phyloP scores from a whole-genome alignment of 1,140 invertebrate species.

The Bombus turneri region DNA sequence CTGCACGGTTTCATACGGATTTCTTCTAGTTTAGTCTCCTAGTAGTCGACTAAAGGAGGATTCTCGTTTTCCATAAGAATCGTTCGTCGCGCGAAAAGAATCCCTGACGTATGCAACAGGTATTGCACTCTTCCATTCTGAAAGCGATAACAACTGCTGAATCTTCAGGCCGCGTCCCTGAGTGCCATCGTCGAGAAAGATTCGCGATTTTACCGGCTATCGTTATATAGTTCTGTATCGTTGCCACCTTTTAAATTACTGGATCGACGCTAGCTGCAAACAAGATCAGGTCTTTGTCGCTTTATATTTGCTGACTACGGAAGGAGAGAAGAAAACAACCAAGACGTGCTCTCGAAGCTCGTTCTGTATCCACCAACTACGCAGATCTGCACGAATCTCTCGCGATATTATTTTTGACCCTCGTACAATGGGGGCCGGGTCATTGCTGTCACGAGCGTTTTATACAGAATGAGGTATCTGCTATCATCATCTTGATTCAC shows the following conservation, averaged over 20 bases:
- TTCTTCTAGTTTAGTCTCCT: too few relatives aligned
- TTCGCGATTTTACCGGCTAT: conserved; percentile 46
- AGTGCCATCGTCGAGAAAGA: conserved; percentile 61
- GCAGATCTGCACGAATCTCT: not conserved
- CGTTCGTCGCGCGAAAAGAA: conserved; percentile 58
- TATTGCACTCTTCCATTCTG: conserved; percentile 58
- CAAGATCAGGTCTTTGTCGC: not conserved
- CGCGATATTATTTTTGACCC: not conserved
- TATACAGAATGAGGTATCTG: too few relatives aligned
- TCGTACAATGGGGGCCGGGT: not conserved
- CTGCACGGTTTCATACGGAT: not conserved
- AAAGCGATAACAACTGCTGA: conserved; percentile 64
- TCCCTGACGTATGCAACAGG: conserved; percentile 71
- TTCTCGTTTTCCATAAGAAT: conserved; percentile 31
- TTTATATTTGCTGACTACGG: not conserved
- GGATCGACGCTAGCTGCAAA: not conserved
- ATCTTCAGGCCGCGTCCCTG: conserved; percentile 55
- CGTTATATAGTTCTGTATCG: not conserved
- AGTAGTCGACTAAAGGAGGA: not conserved
- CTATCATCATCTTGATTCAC: too few relatives aligned
- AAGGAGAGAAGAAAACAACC: not conserved
- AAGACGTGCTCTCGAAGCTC: not conserved
- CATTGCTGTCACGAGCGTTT: not conserved
- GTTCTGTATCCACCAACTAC: not conserved
- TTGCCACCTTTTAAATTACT: not conserved